Conservation (phyloP, 2,888 invertebrate genomes). For the Andrena dorsata region DNA sequence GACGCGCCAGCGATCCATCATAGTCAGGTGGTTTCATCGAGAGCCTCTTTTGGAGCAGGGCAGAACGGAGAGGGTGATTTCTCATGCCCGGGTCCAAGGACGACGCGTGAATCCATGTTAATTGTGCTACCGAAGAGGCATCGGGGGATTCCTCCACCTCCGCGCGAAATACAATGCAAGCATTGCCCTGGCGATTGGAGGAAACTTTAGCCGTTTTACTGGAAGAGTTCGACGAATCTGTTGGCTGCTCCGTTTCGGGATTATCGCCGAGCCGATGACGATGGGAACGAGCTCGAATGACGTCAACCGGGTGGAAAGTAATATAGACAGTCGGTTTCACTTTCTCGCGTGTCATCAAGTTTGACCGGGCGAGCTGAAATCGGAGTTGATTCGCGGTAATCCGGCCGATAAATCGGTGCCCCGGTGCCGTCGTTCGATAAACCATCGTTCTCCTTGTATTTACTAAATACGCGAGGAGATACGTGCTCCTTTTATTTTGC, state of each 20-base stretch:
- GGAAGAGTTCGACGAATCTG: slow-evolving; percentile 13
- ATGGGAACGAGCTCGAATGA: slow-evolving; percentile 29
- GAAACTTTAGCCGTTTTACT: not conserved
- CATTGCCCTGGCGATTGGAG: no score
- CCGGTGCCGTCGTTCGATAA: slow-evolving; percentile 46
- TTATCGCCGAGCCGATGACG: slow-evolving; percentile 33
- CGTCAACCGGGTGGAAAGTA: slow-evolving; percentile 52
- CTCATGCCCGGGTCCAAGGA: slow-evolving; percentile 60
- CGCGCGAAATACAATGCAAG: not conserved
- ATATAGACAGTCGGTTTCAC: slow-evolving; percentile 55
- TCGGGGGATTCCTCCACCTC: not conserved
- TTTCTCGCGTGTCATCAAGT: slow-evolving; percentile 61
- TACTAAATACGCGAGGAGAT: slow-evolving; percentile 42
- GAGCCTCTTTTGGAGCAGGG: slow-evolving; percentile 59
- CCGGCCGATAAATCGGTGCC: slow-evolving; percentile 57
- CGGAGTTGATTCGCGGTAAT: slow-evolving; percentile 63
- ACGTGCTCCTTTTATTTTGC: slow-evolving; percentile 13
- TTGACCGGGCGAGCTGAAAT: slow-evolving; percentile 54
- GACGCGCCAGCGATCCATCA: slow-evolving; percentile 66
- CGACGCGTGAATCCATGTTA: slow-evolving; percentile 24
- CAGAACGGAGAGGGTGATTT: slow-evolving; percentile 64
- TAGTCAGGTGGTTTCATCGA: slow-evolving; percentile 70
- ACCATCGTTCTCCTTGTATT: slow-evolving; percentile 38
- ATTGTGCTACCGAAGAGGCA: not conserved
- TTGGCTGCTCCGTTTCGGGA: slow-evolving; percentile 19